Conservation (phyloP, 2,113 vertebrate species). For the Cynoglossus semilaevis region DNA sequence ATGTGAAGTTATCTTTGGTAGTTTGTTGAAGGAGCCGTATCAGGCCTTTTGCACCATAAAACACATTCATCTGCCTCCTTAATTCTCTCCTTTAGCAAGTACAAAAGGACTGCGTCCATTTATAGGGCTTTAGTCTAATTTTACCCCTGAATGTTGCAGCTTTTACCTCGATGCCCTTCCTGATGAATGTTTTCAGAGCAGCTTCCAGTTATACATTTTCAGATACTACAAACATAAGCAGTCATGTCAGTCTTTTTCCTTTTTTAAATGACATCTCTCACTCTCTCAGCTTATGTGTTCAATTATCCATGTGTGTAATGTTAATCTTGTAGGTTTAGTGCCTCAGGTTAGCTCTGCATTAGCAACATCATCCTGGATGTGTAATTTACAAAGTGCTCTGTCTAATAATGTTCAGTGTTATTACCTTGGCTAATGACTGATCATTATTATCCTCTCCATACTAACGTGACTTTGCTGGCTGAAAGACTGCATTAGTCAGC, state of each 20-base stretch:
- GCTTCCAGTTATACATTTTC: too few relatives aligned
- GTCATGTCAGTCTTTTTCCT: too few relatives aligned
- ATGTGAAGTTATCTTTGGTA: constrained; percentile 22
- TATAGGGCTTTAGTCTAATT: constrained; percentile 40
- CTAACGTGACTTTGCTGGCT: constrained; percentile 27
- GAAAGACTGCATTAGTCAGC: constrained; percentile 31
- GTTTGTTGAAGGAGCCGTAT: constrained; percentile 12
- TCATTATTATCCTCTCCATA: constrained; percentile 42
- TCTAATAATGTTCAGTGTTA: constrained; percentile 44
- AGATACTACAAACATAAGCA: too few relatives aligned
- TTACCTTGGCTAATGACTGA: constrained; percentile 12
- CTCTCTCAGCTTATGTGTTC: constrained; percentile 3
- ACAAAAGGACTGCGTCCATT: constrained; percentile 41
- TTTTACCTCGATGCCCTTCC: constrained; percentile 25
- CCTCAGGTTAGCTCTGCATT: not conserved
- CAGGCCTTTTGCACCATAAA: constrained; percentile 17
- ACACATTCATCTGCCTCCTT: constrained; percentile 13
- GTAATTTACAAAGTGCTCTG: constrained; percentile 38
- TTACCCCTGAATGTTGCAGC: constrained; percentile 37
- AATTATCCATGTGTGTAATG: not conserved
- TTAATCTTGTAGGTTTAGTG: too few relatives aligned
- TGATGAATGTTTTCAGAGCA: constrained; percentile 28
- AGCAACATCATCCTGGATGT: constrained; percentile 9
- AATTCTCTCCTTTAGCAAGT: constrained; percentile 34
- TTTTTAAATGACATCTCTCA: too few relatives aligned